Percentiles rank a stretch among this genome's conserved stretches.
Evolutionary conservation across 2,113 vertebrate species (phyloP).

Genomic region (Stegastes partitus): DNA sequence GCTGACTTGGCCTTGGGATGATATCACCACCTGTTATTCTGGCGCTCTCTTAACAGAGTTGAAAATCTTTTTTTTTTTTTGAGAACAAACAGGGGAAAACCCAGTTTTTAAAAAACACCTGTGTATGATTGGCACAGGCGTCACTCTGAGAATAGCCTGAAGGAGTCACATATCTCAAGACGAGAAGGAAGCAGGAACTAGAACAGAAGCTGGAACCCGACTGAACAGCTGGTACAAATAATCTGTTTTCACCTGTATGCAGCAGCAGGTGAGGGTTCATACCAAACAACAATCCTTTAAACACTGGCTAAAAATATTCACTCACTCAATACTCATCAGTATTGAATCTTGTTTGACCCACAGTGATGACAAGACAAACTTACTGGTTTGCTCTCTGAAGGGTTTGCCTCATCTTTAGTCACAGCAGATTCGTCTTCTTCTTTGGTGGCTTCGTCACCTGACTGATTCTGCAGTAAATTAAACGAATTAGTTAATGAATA

Average conservation of each 20-base stretch:
- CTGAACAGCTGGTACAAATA: neutral
- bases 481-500: neutral
- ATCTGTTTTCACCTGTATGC: neutral
- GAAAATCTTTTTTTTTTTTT: too few species aligned
- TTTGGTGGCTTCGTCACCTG: conserved; percentile 36
- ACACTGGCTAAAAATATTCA: neutral
- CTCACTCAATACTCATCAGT: neutral
- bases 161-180: neutral
- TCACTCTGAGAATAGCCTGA: neutral
- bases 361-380: neutral
- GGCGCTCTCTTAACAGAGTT: too few species aligned
- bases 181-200: conserved; percentile 27
- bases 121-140: too few species aligned
- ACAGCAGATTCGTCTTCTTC: conserved; percentile 28
- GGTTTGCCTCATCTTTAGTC: neutral
- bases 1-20: too few species aligned
- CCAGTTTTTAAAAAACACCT: too few species aligned
- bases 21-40: too few species aligned
- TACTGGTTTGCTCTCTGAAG: conserved; percentile 41
- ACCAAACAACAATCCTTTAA: neutral
- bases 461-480: conserved; percentile 41
- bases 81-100: too few species aligned
- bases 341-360: neutral
- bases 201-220: neutral
- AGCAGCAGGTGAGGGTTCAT: neutral